Base-by-base conservation (phyloP, 2,113 vertebrate species). In the Halichoeres trimaculatus region DNA sequence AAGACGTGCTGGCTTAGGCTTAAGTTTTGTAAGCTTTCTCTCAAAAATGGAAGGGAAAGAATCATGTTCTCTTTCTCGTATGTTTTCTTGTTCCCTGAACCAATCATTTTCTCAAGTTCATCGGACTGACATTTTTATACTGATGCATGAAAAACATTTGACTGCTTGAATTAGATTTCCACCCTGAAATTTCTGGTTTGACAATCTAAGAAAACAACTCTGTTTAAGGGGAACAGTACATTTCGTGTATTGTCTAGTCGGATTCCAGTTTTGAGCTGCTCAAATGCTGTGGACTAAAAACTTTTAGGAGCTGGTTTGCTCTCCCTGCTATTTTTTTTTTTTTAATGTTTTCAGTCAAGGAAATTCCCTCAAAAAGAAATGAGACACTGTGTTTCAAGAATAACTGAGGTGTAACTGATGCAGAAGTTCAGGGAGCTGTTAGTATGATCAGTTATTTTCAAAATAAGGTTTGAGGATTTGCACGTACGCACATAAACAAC, bases 331-430 rank as follows among this genome's bases (percentile, higher is more conserved):
- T 41, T 35, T 26, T 74, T 13, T 20, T 61, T 53, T 41, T 35
- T 26, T 74, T 13, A 23, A 57, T n/a, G 53, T 36, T 51, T 43
- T 36, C 62, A 64, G 43, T 5, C 0, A 36, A 71, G 6, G 54
- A 43, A 70, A 62, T 82, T 76, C n/a, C 13, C 10, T 72, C 64
- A 24, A 23, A 81, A 70, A 77, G 47, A 63, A 55, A 52, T 85
- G 80, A 76, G 54, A 50, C 67, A 50, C 67, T 58, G 50, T 77
- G 74, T 83, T 81, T 76, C 65, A 71, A 77, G 65, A 74, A 79
- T 55, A 26, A 74, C 77, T 34, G 55, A 80, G 35, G 24, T 51
- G 60, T 22, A 57, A 54, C 78, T 56, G 52, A 79, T 68, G 53
- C 38, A 52, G 22, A 78, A 66, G 53, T 16, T 78, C 30, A 83